Percentiles rank a stretch among this genome's conserved stretches.
Conservation (phyloP, 1,140 invertebrate species). For the Coelopa frigida region DNA sequence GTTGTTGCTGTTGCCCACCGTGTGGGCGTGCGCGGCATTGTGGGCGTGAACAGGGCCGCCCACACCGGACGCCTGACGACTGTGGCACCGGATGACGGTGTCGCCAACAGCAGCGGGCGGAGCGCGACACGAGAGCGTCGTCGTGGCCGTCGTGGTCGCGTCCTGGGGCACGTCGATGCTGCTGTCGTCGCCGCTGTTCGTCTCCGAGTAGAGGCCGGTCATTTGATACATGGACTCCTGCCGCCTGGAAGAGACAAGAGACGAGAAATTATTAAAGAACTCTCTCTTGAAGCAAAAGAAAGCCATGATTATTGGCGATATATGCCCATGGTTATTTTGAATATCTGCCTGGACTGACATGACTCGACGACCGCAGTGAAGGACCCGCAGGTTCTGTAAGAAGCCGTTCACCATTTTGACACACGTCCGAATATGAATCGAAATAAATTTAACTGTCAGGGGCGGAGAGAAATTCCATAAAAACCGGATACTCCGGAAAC, state of each 20-base stretch:
- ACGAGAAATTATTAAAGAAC: neutral
- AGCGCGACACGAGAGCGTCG: conserved; percentile 1
- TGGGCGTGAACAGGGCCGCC: conserved; percentile 56
- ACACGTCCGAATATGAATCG: too few relatives aligned
- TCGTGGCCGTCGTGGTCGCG: neutral
- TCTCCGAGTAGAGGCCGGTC: conserved; percentile 75
- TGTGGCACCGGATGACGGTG: conserved; percentile 60
- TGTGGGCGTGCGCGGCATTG: conserved; percentile 5
- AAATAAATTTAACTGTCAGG: too few relatives aligned
- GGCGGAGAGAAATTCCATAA: too few relatives aligned
- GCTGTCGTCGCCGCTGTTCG: conserved; percentile 51
- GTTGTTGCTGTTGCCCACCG: conserved; percentile 8
- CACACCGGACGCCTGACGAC: conserved; percentile 64
- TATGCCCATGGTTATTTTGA: too few relatives aligned
- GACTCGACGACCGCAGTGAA: too few relatives aligned
- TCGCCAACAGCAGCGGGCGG: conserved; percentile 12
- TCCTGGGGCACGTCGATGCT: conserved; percentile 43
- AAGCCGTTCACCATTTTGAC: too few relatives aligned
- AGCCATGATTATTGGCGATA: too few relatives aligned
- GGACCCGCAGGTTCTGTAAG: too few relatives aligned
- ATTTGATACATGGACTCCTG: conserved; percentile 81
- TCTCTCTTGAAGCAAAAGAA: neutral
- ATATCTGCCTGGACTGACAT: too few relatives aligned
- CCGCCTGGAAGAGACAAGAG: conserved; percentile 46
- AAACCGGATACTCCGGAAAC: too few relatives aligned